Percentiles rank a stretch among this genome's conserved stretches.
Conservation (phyloP, 2,888 invertebrate genomes). For the Eupeodes latifasciatus region DNA sequence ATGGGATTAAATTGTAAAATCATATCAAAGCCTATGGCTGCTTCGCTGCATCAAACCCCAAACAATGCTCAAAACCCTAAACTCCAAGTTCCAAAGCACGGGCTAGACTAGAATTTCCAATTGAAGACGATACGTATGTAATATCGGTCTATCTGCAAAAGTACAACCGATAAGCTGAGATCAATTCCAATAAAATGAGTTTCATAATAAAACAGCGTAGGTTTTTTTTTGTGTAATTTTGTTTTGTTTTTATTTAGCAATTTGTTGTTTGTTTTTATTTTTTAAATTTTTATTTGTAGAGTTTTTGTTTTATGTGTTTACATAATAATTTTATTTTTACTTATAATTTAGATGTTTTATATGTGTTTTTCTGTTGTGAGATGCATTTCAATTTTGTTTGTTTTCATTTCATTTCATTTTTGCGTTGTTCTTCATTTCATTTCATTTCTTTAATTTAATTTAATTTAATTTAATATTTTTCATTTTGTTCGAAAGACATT, state of each 20-base stretch:
- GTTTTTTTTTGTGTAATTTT: slow-evolving; percentile 41
- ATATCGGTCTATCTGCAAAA: not conserved
- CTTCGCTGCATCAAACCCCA: not conserved
- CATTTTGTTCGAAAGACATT: slow-evolving; percentile 56
- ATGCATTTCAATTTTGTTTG: slow-evolving; percentile 17
- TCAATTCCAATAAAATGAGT: not conserved
- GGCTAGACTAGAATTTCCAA: not conserved
- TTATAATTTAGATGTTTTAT: slow-evolving; percentile 68
- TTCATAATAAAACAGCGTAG: slow-evolving; percentile 55
- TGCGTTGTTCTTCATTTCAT: slow-evolving; percentile 21
- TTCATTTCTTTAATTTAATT: not conserved
- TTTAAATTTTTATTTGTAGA: not conserved
- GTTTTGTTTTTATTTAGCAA: slow-evolving; percentile 70
- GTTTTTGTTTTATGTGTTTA: slow-evolving; percentile 55
- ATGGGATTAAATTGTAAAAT: too few relatives aligned
- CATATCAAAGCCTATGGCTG: too few relatives aligned
- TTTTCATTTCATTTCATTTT: not conserved
- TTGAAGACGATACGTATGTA: not conserved
- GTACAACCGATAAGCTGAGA: not conserved
- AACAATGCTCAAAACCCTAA: not conserved
- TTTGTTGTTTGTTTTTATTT: slow-evolving; percentile 31
- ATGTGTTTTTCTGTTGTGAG: slow-evolving; percentile 37
- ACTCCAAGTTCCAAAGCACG: not conserved
- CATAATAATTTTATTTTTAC: slow-evolving; percentile 53
- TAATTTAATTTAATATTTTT: not conserved